phyloP scores from a whole-genome alignment of 2,797 vertebrate species.

The Atherinosoma microstoma region DNA sequence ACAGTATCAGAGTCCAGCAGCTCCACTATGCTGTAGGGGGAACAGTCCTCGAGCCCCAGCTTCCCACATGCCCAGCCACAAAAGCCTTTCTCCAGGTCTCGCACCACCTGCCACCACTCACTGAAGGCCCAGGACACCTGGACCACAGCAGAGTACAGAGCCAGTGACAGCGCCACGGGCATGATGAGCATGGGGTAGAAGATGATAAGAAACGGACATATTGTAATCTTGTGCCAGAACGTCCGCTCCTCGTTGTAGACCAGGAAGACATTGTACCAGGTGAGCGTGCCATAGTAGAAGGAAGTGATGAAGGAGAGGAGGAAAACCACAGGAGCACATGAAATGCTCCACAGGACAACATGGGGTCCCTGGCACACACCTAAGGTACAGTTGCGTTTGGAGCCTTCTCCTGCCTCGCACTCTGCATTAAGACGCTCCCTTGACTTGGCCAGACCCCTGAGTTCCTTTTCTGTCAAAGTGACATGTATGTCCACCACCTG shows the following conservation, averaged over 20 bases:
- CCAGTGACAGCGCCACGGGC: constrained; percentile 90
- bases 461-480: constrained; percentile 92
- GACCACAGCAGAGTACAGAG: constrained; percentile 90
- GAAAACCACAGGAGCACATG: constrained; percentile 92
- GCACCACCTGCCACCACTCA: constrained; percentile 93
- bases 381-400: constrained; percentile 84
- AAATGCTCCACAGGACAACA: constrained; percentile 92
- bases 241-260: constrained; percentile 99
- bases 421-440: constrained; percentile 86
- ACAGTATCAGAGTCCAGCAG: constrained; percentile 95
- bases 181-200: constrained; percentile 97
- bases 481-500: constrained; percentile 99
- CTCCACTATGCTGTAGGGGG: constrained; percentile 96
- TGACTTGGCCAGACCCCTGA: constrained; percentile 92
- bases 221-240: constrained; percentile 98
- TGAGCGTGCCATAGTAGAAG: constrained; percentile 98
- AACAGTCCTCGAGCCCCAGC: constrained; percentile 95
- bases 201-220: constrained; percentile 96
- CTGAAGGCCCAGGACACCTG: constrained; percentile 96
- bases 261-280: constrained; percentile 99
- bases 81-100: constrained; percentile 98
- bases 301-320: constrained; percentile 94
- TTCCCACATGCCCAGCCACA: constrained; percentile 98
- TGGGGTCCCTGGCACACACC: constrained; percentile 91
- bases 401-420: constrained; percentile 76